These are phyloP conservation scores for Drosophila subobscura DNA, from an alignment of 1,140 invertebrate species.

Conservation along the genomic window DNA sequence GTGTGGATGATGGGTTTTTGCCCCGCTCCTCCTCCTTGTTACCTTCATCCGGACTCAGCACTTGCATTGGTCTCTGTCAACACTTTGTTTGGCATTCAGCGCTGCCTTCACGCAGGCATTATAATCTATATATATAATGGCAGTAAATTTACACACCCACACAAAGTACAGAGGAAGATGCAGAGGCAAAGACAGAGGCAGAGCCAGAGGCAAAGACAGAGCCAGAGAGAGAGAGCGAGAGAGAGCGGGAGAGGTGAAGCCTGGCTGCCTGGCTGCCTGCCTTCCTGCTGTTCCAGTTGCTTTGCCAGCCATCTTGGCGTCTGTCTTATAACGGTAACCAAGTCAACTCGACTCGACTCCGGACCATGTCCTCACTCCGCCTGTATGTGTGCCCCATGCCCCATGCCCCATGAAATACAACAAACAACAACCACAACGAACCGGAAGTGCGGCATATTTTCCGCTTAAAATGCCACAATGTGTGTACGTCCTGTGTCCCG, in stretches of 20 bases:
- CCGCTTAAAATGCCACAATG: conserved; percentile 76
- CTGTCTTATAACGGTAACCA: conserved; percentile 59
- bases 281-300: conserved; percentile 20
- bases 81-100: conserved; percentile 33
- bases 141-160: conserved; percentile 19
- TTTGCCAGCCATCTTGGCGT: conserved; percentile 51
- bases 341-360: conserved; percentile 43
- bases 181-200: not conserved
- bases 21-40: not conserved
- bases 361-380: no score
- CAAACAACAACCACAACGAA: conserved; percentile 13
- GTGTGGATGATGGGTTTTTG: not conserved
- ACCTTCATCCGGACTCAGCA: not conserved
- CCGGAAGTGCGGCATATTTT: conserved; percentile 75
- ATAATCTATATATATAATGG: conserved; percentile 43
- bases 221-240: no score
- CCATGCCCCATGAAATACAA: no score
- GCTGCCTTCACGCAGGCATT: conserved; percentile 11
- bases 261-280: no score
- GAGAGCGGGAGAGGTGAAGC: no score
- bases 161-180: not conserved
- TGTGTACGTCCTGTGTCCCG: conserved; percentile 33
- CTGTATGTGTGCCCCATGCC: no score
- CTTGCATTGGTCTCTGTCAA: conserved; percentile 29
- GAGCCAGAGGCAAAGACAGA: no score